Base-by-base conservation (phyloP, 1,140 invertebrate genomes). In the Cydia pomonella region DNA sequence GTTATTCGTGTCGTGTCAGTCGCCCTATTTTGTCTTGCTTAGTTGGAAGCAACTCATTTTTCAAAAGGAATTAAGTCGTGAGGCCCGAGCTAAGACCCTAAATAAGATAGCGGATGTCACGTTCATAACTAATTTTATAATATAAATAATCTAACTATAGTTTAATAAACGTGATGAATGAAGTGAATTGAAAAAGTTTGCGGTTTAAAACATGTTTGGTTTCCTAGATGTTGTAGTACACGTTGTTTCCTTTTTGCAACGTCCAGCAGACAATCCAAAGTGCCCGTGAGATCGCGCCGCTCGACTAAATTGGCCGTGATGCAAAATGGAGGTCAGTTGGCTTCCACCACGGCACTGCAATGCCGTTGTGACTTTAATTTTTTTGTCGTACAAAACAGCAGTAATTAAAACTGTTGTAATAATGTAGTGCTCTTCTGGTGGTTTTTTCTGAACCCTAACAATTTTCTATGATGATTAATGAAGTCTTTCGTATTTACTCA, bases 251-350 rank as follows among this genome's bases (percentile, higher is more conserved):
- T 82, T 86, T 86, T 84, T 83, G 77, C 84, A 87, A 82, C 71
- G 72, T 72, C 73, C 62, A 71, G 76, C 74, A 79, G 76, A 87
- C 82, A 84, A 84, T 84, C 77, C 79, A 77, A 69, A 69, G 33
- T 77, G 79, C 75, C 79, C 81, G 82, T 82, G 84, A 80, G 84
- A 84, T 80, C 72, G 82, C 59, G 64, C 29, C 64, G 64, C 64
- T 69, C 76, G 69, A 64, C 53, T 80, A 77, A 89, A 83, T 84
- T 87, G 85, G 77, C 84, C 81, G 41, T 86, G 84, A 87, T 78
- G 72, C 75, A 73, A 78, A 80, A 83, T 82, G 79, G 84, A 89
- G 87, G 87, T 86, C 86, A 76, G 44, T 74, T 53, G 72, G 66
- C 80, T 50, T 33, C 59, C 80, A 82, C 80, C 75, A 83, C 79